These are phyloP conservation scores for Epinephelus awoara DNA, from an alignment of 2,797 vertebrate species.

Conservation along the genomic window DNA sequence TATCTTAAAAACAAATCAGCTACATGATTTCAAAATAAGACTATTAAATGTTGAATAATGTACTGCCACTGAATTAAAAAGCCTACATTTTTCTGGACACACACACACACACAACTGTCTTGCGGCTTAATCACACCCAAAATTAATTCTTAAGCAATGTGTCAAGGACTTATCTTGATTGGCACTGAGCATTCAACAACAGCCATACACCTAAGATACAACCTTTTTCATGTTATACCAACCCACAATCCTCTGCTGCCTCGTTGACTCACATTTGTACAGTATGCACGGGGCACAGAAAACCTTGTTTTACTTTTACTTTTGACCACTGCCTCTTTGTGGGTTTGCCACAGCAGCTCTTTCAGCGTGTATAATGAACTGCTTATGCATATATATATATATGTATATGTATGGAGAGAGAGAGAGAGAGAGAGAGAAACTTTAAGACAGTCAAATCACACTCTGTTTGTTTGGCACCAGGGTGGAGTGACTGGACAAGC, in stretches of 20 bases:
- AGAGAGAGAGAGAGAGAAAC: neutral
- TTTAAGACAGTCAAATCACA: neutral
- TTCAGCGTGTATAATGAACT: neutral
- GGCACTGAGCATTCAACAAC: neutral
- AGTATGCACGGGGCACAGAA: neutral
- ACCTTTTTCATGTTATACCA: neutral
- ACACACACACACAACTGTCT: too few relatives aligned
- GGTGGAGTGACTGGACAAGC: slow-evolving; percentile 49
- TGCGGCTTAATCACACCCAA: neutral
- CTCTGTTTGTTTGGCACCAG: neutral
- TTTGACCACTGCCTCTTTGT: neutral
- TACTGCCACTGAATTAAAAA: neutral
- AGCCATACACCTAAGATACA: neutral
- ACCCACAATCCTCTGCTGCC: neutral
- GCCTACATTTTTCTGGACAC: neutral
- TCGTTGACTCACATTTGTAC: neutral
- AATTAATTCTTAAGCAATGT: neutral
- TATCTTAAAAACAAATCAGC: neutral
- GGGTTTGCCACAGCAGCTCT: neutral
- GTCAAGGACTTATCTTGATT: neutral
- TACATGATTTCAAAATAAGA: neutral
- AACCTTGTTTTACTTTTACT: neutral
- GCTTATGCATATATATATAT: neutral
- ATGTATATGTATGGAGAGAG: neutral
- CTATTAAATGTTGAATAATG: neutral